phyloP scores from a whole-genome alignment of 2,113 vertebrate species.

The Vidua chalybeata region DNA sequence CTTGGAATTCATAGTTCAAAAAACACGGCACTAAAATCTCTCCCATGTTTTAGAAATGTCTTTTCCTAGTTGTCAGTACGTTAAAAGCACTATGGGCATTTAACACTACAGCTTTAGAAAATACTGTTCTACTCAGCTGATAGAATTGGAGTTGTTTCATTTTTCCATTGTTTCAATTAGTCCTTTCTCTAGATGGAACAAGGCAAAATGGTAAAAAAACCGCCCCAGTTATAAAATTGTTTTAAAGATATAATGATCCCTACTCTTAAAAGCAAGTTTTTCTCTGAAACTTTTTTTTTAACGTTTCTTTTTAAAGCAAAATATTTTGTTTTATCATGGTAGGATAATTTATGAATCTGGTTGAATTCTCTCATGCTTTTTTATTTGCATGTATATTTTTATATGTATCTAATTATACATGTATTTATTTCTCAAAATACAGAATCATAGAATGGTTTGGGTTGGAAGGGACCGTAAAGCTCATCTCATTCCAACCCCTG shows the following conservation, averaged over 20 bases:
- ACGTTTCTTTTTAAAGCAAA: background rate
- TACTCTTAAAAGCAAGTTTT: background rate
- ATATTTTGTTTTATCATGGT: background rate
- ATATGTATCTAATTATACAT: background rate
- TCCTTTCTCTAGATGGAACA: background rate
- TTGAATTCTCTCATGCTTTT: background rate
- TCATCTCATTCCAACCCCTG: background rate
- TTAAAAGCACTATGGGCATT: background rate
- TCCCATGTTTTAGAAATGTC: background rate
- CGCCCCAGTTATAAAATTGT: fast-evolving
- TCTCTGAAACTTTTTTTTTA: background rate
- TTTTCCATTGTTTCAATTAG: background rate
- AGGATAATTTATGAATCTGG: background rate
- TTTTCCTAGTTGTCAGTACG: background rate
- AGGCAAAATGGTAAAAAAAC: background rate
- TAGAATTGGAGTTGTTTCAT: background rate
- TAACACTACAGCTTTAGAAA: background rate
- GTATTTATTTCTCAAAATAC: background rate
- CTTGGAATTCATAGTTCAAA: background rate
- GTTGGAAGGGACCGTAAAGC: background rate
- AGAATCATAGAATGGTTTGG: background rate
- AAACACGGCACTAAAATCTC: background rate
- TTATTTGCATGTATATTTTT: background rate
- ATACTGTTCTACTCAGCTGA: background rate
- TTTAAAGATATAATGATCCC: background rate